Evolutionary conservation across 2,888 invertebrate species (phyloP), one percentile per base, ranked within the genome.

Genomic region (Drosophila ezoana): DNA sequence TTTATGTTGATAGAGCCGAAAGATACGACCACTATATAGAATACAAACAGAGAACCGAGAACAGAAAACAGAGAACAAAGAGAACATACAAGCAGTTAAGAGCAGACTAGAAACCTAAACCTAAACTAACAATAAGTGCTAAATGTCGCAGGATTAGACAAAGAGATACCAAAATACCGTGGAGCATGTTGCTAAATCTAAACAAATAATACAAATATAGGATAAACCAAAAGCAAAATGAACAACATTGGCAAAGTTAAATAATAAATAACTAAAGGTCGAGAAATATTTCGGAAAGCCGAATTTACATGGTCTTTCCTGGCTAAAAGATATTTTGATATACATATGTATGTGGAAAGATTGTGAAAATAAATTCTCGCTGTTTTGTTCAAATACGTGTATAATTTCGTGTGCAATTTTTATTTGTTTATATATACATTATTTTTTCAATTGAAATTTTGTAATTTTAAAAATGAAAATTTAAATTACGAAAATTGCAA

Each of bases 151-250:
- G 58, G 51, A 69, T 67, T 73, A 73, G 76, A 75, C 61, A 82
- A 81, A 72, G 81, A 82, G 66, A 81, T 82, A 82, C 85, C 82
- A 87, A 86, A 84, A 68, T 28, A 28, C 65, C 60, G 47, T 38
- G 48, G 41, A 71, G 51, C 59, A 67, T 66, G 61, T 75, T 67
- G 67, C 66, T 54, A 70, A 57, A 68, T 60, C 38, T 59, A 53
- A 60, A 58, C 44, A 43, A 45, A 48, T 53, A 68, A 54, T 44
- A 61, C 35, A 47, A 58, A 62, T 59, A 70, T 45, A 61, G 38
- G 40, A 52, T 62, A 74, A 62, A 60, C 67, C 40, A 41, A 81
- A 70, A 65, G 60, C 40, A 54, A 47, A 63, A 37, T 45, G 38
- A 52, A 40, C 18, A 56, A 41, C 9, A 76, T 67, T 58, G 57